A percentile compares a stretch with the other conserved stretches of the same genome.
Conservation (phyloP, 2,888 invertebrate species). For the Hetaerina titia region DNA sequence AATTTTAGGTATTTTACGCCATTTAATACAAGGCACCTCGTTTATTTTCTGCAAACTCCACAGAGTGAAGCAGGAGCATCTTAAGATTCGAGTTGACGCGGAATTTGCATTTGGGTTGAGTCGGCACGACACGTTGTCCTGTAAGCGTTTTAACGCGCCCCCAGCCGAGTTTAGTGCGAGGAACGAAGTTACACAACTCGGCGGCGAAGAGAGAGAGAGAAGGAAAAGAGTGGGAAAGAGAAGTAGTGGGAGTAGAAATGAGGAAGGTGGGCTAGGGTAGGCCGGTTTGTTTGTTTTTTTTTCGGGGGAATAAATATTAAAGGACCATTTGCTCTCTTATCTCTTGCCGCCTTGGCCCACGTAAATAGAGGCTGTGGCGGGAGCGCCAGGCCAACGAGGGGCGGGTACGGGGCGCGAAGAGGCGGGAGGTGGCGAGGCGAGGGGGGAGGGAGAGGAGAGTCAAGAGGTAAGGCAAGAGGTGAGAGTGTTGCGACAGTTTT, state of each 20-base stretch:
- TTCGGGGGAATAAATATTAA: slow-evolving; percentile 57
- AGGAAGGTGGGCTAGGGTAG: neutral
- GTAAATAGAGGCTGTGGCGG: slow-evolving; percentile 52
- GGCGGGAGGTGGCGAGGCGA: neutral
- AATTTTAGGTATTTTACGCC: too few species aligned
- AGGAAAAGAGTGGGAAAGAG: neutral
- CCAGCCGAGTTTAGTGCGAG: neutral
- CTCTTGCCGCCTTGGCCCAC: slow-evolving; percentile 50
- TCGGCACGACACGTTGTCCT: neutral
- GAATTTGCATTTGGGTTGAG: neutral
- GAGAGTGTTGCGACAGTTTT: neutral
- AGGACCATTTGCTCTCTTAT: slow-evolving; percentile 64
- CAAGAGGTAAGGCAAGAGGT: slow-evolving; percentile 26
- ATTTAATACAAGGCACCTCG: too few species aligned
- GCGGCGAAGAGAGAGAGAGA: neutral
- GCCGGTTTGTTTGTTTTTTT: neutral
- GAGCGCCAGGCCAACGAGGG: neutral
- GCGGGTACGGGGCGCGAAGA: neutral
- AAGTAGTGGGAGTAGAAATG: neutral
- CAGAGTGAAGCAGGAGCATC: too few species aligned
- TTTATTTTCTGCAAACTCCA: too few species aligned
- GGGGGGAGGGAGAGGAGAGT: slow-evolving; percentile 1
- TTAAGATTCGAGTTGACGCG: neutral
- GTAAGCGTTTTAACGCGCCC: neutral
- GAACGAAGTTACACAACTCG: neutral